Conservation (phyloP, 2,888 invertebrate species). For the Hydrotaea diabolus region DNA sequence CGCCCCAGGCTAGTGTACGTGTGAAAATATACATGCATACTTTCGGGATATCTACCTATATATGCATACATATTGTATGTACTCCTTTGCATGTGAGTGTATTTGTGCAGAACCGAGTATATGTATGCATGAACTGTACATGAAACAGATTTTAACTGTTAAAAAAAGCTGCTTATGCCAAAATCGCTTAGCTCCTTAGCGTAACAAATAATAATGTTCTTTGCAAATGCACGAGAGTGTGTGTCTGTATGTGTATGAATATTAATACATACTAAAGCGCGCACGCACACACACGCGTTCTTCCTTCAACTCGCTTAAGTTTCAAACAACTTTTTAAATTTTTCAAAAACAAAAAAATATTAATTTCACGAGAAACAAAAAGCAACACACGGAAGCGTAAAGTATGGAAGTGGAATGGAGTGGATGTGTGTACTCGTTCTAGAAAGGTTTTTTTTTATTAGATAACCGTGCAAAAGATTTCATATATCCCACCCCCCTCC, state of each 20-base stretch:
- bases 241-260: neutral
- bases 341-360: slow-evolving; percentile 40
- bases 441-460: slow-evolving; percentile 46
- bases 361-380: slow-evolving; percentile 51
- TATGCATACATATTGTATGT: neutral
- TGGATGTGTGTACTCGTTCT: slow-evolving; percentile 30
- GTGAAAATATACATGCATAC: too few relatives aligned
- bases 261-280: slow-evolving; percentile 16
- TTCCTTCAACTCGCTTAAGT: neutral
- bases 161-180: slow-evolving; percentile 41
- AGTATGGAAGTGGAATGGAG: slow-evolving; percentile 33
- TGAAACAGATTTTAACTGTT: slow-evolving; percentile 34
- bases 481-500: neutral
- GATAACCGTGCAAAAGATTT: slow-evolving; percentile 32
- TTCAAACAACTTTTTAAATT: slow-evolving; percentile 38
- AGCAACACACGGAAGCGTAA: slow-evolving; percentile 17
- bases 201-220: slow-evolving; percentile 36
- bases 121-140: neutral
- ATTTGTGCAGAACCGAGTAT: neutral
- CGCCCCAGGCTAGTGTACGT: neutral
- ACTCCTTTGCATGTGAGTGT: neutral
- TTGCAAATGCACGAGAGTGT: neutral
- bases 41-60: too few relatives aligned
- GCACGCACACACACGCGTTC: neutral
- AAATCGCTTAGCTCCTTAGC: slow-evolving; percentile 38